Evolutionary conservation across 2,113 vertebrate species (phyloP).

Genomic region (Callithrix jacchus): DNA sequence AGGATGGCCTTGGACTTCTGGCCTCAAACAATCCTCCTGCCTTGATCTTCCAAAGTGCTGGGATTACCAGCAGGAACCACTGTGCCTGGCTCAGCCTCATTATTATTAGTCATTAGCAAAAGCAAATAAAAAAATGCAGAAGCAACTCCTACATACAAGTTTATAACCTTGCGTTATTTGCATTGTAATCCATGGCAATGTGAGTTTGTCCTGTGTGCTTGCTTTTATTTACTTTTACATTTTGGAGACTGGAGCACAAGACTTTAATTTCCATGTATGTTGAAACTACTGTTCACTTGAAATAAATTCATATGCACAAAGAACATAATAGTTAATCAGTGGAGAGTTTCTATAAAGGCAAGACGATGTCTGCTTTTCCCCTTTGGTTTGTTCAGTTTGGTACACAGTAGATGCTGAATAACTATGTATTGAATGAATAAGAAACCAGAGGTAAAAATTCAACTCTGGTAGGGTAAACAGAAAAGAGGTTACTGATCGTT

Average conservation of each 20-base stretch:
- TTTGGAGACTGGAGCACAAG: background rate
- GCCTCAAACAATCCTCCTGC: too few relatives aligned
- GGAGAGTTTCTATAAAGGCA: background rate
- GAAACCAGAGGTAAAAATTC: background rate
- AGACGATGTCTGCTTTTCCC: background rate
- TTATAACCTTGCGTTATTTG: background rate
- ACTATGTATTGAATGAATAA: background rate
- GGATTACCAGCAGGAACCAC: too few relatives aligned
- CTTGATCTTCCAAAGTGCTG: too few relatives aligned
- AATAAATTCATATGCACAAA: background rate
- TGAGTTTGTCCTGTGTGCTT: background rate
- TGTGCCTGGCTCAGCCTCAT: too few relatives aligned
- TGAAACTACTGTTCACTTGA: background rate
- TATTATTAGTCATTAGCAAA: background rate
- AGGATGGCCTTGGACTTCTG: too few relatives aligned
- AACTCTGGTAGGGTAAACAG: background rate
- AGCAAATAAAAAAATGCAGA: background rate
- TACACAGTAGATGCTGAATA: background rate
- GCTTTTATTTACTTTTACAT: background rate
- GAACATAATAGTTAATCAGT: background rate
- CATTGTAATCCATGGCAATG: background rate
- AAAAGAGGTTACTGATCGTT: background rate
- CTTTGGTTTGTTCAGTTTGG: background rate
- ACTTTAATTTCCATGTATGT: background rate
- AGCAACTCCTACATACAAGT: background rate